Conservation (phyloP, 2,888 invertebrate genomes). For the Neocrepidodera transversa region DNA sequence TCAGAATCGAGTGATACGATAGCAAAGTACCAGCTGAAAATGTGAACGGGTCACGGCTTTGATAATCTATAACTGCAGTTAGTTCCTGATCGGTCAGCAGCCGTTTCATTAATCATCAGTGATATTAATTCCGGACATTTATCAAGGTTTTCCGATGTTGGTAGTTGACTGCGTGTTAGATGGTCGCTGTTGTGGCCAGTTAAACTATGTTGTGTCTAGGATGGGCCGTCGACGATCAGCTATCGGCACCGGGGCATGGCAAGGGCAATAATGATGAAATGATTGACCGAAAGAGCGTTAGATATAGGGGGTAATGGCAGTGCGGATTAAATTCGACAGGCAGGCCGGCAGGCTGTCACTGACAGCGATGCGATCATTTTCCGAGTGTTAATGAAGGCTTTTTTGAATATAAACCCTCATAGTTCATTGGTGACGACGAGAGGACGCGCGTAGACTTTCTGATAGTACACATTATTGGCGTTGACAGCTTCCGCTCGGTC, state of each 20-base stretch:
- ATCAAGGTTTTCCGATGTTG: slow-evolving; percentile 54
- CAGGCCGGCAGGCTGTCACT: slow-evolving; percentile 49
- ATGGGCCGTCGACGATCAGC: slow-evolving; percentile 23
- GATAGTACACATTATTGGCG: slow-evolving; percentile 59
- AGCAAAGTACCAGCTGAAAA: slow-evolving; percentile 21
- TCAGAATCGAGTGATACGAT: not conserved
- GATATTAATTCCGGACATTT: slow-evolving; percentile 57
- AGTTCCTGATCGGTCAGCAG: slow-evolving; percentile 52
- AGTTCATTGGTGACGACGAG: slow-evolving; percentile 55
- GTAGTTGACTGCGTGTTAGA: slow-evolving; percentile 26
- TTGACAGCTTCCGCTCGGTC: slow-evolving; percentile 59
- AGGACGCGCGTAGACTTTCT: slow-evolving; percentile 51
- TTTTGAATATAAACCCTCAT: slow-evolving; percentile 59
- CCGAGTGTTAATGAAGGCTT: slow-evolving; percentile 61
- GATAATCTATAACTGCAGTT: slow-evolving; percentile 46
- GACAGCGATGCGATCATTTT: slow-evolving; percentile 61
- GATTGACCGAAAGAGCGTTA: slow-evolving; percentile 56
- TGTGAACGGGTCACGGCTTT: slow-evolving; percentile 22
- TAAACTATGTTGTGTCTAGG: slow-evolving; percentile 48
- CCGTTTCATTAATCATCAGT: slow-evolving; percentile 56
- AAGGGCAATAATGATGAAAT: slow-evolving; percentile 53
- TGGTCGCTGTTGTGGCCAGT: slow-evolving; percentile 41
- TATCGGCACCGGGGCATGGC: slow-evolving; percentile 14
- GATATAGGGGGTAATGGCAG: slow-evolving; percentile 28
- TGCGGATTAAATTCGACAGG: slow-evolving; percentile 24